Conservation (phyloP, 2,888 invertebrate genomes). For the Calephelis perditalis region DNA sequence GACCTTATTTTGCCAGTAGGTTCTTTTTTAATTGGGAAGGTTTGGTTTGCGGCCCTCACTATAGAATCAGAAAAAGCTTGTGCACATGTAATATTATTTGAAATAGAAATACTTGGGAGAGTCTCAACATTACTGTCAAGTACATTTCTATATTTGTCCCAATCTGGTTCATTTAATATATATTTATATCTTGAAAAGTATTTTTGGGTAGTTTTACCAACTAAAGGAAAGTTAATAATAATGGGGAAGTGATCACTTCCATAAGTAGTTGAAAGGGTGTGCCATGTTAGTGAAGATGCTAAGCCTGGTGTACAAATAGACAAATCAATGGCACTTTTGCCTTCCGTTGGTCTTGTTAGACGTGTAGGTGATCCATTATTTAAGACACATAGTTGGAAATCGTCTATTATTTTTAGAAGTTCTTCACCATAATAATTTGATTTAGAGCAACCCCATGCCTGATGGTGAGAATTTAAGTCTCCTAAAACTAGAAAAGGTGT, state of each 20-base stretch:
- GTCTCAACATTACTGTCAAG: too few relatives aligned
- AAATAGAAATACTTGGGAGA: too few relatives aligned
- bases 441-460: not conserved
- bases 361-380: not conserved
- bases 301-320: not conserved
- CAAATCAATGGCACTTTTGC: not conserved
- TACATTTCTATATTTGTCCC: not conserved
- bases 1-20: not conserved
- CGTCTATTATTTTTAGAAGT: not conserved
- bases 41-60: not conserved
- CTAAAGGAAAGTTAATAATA: not conserved
- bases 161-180: not conserved
- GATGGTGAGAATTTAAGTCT: not conserved
- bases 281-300: not conserved
- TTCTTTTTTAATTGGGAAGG: not conserved
- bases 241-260: slow-evolving; percentile 2
- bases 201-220: not conserved
- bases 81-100: not conserved
- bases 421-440: not conserved
- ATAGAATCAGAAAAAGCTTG: not conserved
- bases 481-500: not conserved
- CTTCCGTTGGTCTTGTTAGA: not conserved
- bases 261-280: not conserved
- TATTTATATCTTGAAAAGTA: not conserved
- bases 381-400: not conserved